Evolutionary conservation across 2,888 invertebrate species (phyloP), one percentile per base, ranked within the genome.

Genomic region (Xiphydria camelus): DNA sequence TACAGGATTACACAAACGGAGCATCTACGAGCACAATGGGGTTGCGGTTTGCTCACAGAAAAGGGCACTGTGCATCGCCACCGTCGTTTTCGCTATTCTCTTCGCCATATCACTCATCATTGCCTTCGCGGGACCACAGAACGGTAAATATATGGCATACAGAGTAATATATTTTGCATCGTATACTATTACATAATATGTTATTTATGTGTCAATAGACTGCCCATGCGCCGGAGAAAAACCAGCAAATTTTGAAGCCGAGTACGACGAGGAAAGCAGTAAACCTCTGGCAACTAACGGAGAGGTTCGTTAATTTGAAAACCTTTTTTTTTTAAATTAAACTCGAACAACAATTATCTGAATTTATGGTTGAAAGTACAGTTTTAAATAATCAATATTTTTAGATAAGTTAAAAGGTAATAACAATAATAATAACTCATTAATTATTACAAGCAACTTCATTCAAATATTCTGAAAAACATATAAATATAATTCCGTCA

Each of bases 1-100:
- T 62, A 79, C 82, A 43, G 82, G 79, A 53, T 77, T 81, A 60
- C 81, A 83, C 72, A 86, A 86, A 73, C 81, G 84, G 66, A 83
- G 83, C 59, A 80, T 86, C 49, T 87, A 87, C 71, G 86, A 86
- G 70, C 85, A 85, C 64, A 83, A 83, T 69, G 88, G 91, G 14
- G 88, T 92, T 49, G 90, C 91, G 12, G 90, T 91, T 23, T 93
- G 93, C 73, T 92, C 92, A 3, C 91, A 92, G 72, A 85, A 90
- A 49, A 83, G 88, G 58, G 94, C 94, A 25, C 81, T 94, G 5
- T 86, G 87, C 67, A 85, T 94, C 50, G 88, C 91, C 35, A 86
- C 87, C 36, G 78, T 89, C 47, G 87, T 92, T 23, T 85, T 93
- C 70, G 84, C 87, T 4, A 84, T 89, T 21, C 84, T 93, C 63